Percentiles rank a stretch among this genome's conserved stretches.
phyloP scores from a whole-genome alignment of 2,113 vertebrate genomes.

The Eudyptes chrysolophus region DNA sequence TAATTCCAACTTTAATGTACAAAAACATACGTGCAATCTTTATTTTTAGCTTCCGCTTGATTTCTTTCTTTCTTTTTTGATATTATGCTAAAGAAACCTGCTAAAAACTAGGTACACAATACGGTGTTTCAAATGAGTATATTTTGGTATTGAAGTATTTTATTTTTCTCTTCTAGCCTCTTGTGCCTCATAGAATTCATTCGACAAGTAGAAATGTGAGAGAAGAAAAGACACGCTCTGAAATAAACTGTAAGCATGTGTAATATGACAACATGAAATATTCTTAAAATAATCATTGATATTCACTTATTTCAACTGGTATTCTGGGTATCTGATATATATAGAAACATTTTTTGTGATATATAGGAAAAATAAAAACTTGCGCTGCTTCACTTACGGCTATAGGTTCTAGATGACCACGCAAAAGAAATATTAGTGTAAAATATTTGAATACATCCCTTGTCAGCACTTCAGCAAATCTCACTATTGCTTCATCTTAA shows the following conservation, averaged over 20 bases:
- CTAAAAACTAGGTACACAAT: not conserved
- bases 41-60: not conserved
- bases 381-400: not conserved
- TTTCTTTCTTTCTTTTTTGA: not conserved
- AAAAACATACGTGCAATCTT: not conserved
- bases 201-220: constrained; percentile 93
- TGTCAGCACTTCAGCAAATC: not conserved
- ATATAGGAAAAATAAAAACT: not conserved
- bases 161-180: constrained; percentile 81
- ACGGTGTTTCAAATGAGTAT: not conserved
- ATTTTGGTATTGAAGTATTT: not conserved
- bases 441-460: not conserved
- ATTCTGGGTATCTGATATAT: not conserved
- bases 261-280: not conserved
- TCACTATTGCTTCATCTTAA: not conserved
- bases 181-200: constrained; percentile 93
- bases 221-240: constrained; percentile 96
- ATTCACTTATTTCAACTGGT: not conserved
- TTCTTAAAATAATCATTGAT: not conserved
- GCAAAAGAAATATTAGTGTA: not conserved
- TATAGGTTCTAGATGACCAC: not conserved
- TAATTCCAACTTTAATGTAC: not conserved
- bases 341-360: not conserved
- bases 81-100: not conserved
- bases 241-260: constrained; percentile 93